Conservation (phyloP, 1,140 invertebrate genomes). For the Sitobion miscanthi region DNA sequence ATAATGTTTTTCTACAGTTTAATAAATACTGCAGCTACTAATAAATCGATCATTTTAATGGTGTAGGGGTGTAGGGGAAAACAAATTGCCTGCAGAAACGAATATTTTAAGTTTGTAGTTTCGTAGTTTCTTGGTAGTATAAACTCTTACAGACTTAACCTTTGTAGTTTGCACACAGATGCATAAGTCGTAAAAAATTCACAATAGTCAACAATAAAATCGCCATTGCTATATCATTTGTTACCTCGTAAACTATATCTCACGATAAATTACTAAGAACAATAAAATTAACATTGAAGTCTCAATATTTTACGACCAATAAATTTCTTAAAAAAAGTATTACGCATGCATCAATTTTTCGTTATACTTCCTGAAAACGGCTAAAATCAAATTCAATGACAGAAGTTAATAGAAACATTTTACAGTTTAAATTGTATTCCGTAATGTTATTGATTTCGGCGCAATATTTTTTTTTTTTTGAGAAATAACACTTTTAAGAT, state of each 20-base stretch:
- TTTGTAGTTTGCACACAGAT: not conserved
- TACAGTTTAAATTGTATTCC: not conserved
- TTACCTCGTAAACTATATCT: not conserved
- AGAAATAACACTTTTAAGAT: no score
- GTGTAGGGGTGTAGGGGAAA: not conserved
- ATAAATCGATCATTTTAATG: not conserved
- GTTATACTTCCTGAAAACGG: not conserved
- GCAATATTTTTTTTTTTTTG: not conserved
- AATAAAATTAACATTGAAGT: conserved; percentile 22
- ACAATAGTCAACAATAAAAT: conserved; percentile 11
- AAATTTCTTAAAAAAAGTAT: not conserved
- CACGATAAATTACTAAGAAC: conserved; percentile 13
- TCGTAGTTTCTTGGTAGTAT: not conserved
- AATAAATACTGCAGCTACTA: not conserved
- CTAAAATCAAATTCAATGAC: not conserved
- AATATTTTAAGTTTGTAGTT: not conserved
- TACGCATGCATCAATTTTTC: not conserved
- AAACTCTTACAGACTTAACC: not conserved
- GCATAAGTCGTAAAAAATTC: conserved; percentile 16
- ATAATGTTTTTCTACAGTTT: not conserved
- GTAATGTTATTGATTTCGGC: not conserved
- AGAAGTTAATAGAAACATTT: not conserved
- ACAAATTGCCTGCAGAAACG: not conserved
- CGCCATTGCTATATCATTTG: not conserved
- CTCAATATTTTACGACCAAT: conserved; percentile 10